These are phyloP conservation scores for Benthosema pterotum DNA, from an alignment of 2,797 vertebrate species.

Conservation along the genomic window DNA sequence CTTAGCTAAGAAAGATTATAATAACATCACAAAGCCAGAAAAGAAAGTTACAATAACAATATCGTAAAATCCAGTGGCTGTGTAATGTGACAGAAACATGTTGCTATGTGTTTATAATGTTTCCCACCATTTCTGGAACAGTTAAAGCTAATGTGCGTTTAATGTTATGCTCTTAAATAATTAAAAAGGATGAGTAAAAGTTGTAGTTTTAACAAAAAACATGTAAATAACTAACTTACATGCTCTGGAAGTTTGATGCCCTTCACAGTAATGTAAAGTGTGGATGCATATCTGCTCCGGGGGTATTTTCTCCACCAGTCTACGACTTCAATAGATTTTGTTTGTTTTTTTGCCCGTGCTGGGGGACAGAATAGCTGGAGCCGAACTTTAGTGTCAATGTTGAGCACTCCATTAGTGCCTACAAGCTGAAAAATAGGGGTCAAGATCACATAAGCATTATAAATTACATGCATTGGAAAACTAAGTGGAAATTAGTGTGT, in stretches of 20 bases:
- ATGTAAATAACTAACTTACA: conserved; percentile 82
- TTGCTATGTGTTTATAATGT: too few species aligned
- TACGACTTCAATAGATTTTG: conserved; percentile 83
- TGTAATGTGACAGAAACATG: too few species aligned
- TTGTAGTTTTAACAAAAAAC: too few species aligned
- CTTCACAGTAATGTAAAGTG: conserved; percentile 92
- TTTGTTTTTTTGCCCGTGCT: conserved; percentile 75
- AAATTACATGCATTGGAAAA: not conserved
- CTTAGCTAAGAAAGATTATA: not conserved
- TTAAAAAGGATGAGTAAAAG: too few species aligned
- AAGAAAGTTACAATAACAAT: not conserved
- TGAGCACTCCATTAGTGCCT: conserved; percentile 90
- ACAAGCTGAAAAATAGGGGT: conserved; percentile 82
- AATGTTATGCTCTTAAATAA: too few species aligned
- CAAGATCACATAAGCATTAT: not conserved
- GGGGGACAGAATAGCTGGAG: conserved; percentile 93
- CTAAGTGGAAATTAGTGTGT: not conserved
- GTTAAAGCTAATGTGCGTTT: too few species aligned
- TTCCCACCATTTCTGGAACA: too few species aligned
- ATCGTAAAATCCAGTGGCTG: too few species aligned
- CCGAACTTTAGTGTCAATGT: conserved; percentile 89
- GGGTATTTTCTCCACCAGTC: conserved; percentile 94
- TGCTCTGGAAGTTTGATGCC: conserved; percentile 90
- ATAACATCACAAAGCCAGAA: not conserved
- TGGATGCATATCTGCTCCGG: conserved; percentile 90